Percentiles rank a stretch among this genome's conserved stretches.
These are phyloP conservation scores for Galago senegalensis DNA, from an alignment of 2,797 vertebrate genomes.

Conservation along the genomic window DNA sequence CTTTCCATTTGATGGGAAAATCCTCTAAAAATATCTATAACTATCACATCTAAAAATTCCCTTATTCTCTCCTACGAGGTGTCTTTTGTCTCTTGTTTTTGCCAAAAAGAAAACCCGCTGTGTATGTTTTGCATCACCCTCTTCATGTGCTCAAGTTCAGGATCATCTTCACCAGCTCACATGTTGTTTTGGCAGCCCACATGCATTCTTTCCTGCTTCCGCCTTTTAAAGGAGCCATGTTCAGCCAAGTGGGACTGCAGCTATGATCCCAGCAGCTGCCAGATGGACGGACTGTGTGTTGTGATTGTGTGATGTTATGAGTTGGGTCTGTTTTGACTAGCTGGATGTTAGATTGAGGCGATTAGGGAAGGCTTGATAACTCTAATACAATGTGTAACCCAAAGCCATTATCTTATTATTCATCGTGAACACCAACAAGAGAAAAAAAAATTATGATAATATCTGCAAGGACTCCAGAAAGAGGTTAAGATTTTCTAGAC, in stretches of 20 bases:
- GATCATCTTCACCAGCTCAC: conserved; percentile 68
- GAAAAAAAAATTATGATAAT: neutral
- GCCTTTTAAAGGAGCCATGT: conserved; percentile 73
- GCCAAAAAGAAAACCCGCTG: conserved; percentile 68
- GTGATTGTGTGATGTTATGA: neutral
- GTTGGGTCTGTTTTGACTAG: neutral
- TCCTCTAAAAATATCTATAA: conserved; percentile 33
- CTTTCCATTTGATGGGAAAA: neutral
- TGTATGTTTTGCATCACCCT: conserved; percentile 44
- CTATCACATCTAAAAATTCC: conserved; percentile 11
- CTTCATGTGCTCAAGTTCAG: conserved; percentile 51
- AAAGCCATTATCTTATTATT: neutral
- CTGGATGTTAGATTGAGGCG: neutral
- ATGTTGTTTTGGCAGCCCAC: conserved; percentile 68
- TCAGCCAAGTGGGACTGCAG: accelerated
- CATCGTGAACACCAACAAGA: neutral
- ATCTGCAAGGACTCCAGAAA: neutral
- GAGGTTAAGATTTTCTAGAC: conserved; percentile 22
- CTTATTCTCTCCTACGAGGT: neutral
- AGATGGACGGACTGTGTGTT: neutral
- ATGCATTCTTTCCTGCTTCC: conserved; percentile 57
- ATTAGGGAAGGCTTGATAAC: neutral
- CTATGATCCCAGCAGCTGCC: neutral
- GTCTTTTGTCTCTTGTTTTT: conserved; percentile 80
- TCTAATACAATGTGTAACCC: neutral